These are phyloP conservation scores for Cyanoramphus novaezelandiae DNA, from an alignment of 2,113 vertebrate genomes.

Conservation along the genomic window DNA sequence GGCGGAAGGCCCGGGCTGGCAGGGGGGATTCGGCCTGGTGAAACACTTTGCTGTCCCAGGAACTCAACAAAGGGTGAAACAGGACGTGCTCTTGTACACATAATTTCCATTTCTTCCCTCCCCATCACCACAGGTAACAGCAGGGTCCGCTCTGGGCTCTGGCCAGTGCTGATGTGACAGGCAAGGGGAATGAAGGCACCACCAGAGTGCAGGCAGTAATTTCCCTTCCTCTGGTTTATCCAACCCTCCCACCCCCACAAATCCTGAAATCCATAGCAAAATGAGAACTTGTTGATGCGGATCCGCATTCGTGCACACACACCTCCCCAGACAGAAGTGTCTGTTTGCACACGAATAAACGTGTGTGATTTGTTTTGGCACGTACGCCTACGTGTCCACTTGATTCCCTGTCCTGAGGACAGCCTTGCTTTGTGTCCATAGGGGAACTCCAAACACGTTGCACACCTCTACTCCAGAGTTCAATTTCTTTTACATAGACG, in stretches of 20 bases:
- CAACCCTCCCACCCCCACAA: not conserved
- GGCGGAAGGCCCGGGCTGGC: not conserved
- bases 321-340: not conserved
- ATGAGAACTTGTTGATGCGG: slow-evolving; percentile 13
- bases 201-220: not conserved
- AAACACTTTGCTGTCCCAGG: slow-evolving; percentile 45
- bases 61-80: not conserved
- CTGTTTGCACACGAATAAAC: slow-evolving; percentile 31
- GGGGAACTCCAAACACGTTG: slow-evolving; percentile 82
- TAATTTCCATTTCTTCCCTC: slow-evolving; percentile 24
- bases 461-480: slow-evolving; percentile 87
- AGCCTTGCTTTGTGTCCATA: slow-evolving; percentile 69
- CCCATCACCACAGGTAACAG: slow-evolving; percentile 12
- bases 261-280: slow-evolving; percentile 52
- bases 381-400: slow-evolving; percentile 49
- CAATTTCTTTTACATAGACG: slow-evolving; percentile 85
- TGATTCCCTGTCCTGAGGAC: slow-evolving; percentile 68
- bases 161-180: slow-evolving; percentile 42
- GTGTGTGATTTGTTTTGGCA: slow-evolving; percentile 14
- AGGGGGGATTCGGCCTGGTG: not conserved
- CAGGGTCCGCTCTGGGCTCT: slow-evolving; percentile 17
- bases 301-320: not conserved
- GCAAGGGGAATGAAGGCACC: slow-evolving; percentile 3
- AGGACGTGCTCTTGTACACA: not conserved
- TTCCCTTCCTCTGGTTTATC: slow-evolving; percentile 45